These are phyloP conservation scores for Leptopilina clavipes DNA, from an alignment of 1,140 invertebrate species.

Conservation along the genomic window DNA sequence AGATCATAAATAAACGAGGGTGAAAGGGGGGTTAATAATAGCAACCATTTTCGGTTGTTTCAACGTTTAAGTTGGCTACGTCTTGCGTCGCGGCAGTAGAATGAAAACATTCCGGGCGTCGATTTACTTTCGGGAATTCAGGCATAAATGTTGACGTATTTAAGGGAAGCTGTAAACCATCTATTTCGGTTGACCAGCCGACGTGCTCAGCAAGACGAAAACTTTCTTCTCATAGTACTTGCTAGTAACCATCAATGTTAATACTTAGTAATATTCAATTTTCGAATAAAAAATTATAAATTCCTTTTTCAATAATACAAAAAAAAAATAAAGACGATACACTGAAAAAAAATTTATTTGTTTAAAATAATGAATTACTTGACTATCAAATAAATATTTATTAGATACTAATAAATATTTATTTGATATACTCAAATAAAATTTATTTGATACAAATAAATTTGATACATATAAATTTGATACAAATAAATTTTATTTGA, in stretches of 20 bases:
- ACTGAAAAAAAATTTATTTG: no score
- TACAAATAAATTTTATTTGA: no score
- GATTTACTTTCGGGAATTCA: slow-evolving; percentile 72
- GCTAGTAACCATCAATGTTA: slow-evolving; percentile 4
- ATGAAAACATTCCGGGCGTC: slow-evolving; percentile 71
- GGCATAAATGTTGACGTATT: slow-evolving; percentile 73
- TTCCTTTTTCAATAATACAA: no score
- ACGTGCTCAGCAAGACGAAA: slow-evolving; percentile 1
- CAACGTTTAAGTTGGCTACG: slow-evolving; percentile 66
- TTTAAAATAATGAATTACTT: no score
- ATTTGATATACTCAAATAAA: no score
- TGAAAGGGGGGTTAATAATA: slow-evolving; percentile 63
- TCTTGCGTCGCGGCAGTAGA: slow-evolving; percentile 58
- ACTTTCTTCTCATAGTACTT: slow-evolving; percentile 3
- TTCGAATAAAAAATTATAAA: not conserved
- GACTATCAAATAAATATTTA: no score
- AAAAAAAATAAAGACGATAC: no score
- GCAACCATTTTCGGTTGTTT: slow-evolving; percentile 48
- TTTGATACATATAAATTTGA: no score
- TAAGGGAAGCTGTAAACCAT: slow-evolving; percentile 73
- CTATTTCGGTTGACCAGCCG: slow-evolving; percentile 67
- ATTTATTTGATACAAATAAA: no score
- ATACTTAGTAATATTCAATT: not conserved
- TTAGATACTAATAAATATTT: no score
- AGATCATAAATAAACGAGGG: slow-evolving; percentile 8